These are phyloP conservation scores for Galerucella calmariensis DNA, from an alignment of 2,888 invertebrate genomes.

Conservation along the genomic window DNA sequence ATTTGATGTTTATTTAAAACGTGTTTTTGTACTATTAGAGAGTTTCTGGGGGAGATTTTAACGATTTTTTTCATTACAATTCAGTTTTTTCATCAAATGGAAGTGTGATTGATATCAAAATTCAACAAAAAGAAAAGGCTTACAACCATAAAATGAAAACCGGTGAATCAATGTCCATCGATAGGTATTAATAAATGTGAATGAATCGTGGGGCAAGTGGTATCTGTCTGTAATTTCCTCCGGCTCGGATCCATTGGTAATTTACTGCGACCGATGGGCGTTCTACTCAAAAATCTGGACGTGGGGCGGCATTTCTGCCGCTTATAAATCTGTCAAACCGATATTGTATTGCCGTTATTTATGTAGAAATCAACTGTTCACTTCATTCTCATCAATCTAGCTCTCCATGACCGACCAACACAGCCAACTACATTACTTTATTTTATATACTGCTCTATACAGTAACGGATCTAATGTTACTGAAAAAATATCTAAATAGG, in stretches of 20 bases:
- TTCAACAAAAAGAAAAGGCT: not conserved
- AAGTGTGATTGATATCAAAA: constrained; percentile 24
- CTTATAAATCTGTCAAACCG: constrained; percentile 65
- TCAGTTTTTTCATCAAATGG: not conserved
- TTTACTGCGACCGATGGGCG: constrained; percentile 62
- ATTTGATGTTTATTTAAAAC: not conserved
- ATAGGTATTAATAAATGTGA: constrained; percentile 49
- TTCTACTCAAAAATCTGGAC: constrained; percentile 62
- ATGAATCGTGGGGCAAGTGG: constrained; percentile 54
- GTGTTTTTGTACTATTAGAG: not conserved
- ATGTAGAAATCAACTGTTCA: constrained; percentile 65
- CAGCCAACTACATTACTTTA: constrained; percentile 41
- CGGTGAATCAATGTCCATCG: constrained; percentile 37
- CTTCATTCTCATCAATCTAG: constrained; percentile 64
- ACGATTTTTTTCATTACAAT: not conserved
- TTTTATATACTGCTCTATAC: constrained; percentile 21
- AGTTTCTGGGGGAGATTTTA: too few species aligned
- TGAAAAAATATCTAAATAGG: not conserved
- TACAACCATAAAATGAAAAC: constrained; percentile 40
- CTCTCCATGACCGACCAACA: constrained; percentile 51
- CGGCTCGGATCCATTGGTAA: constrained; percentile 56
- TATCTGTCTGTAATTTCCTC: constrained; percentile 55
- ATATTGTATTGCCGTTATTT: constrained; percentile 66
- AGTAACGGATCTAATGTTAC: constrained; percentile 10
- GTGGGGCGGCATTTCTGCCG: constrained; percentile 62